phyloP scores from a whole-genome alignment of 2,888 invertebrate species.

The Achlya flavicornis region DNA sequence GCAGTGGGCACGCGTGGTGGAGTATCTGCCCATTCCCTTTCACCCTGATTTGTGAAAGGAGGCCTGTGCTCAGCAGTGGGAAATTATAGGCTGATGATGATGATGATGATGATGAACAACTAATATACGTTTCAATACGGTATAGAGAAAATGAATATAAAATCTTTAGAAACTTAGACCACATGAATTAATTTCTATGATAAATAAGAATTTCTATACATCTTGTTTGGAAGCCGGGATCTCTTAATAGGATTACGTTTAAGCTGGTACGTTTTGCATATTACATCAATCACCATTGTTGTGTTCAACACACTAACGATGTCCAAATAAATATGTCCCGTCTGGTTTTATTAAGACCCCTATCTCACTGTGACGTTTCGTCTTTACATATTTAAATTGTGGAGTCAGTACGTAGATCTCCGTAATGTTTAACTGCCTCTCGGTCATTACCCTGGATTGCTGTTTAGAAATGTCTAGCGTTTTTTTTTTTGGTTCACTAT shows the following conservation, averaged over 20 bases:
- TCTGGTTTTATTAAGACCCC: slow-evolving; percentile 57
- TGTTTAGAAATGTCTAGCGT: slow-evolving; percentile 31
- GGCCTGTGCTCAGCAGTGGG: no score
- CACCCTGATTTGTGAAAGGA: no score
- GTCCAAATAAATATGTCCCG: slow-evolving; percentile 63
- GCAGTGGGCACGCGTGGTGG: no score
- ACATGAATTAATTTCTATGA: not conserved
- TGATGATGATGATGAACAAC: no score
- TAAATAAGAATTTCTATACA: slow-evolving; percentile 5
- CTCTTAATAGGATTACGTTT: slow-evolving; percentile 50
- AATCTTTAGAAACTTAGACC: no score
- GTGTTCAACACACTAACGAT: slow-evolving; percentile 59
- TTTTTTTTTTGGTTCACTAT: not conserved
- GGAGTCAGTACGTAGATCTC: slow-evolving; percentile 26
- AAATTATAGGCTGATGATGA: no score
- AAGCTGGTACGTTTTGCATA: slow-evolving; percentile 65
- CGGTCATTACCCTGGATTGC: slow-evolving; percentile 40
- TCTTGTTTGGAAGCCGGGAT: slow-evolving; percentile 35
- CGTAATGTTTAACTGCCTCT: slow-evolving; percentile 35
- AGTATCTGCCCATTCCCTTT: no score
- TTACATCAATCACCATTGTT: slow-evolving; percentile 74
- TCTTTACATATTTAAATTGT: slow-evolving; percentile 48
- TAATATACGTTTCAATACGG: no score
- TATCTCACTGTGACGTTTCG: slow-evolving; percentile 44
- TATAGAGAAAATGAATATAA: no score